phyloP scores from a whole-genome alignment of 2,113 vertebrate species.

The Pelodiscus sinensis region DNA sequence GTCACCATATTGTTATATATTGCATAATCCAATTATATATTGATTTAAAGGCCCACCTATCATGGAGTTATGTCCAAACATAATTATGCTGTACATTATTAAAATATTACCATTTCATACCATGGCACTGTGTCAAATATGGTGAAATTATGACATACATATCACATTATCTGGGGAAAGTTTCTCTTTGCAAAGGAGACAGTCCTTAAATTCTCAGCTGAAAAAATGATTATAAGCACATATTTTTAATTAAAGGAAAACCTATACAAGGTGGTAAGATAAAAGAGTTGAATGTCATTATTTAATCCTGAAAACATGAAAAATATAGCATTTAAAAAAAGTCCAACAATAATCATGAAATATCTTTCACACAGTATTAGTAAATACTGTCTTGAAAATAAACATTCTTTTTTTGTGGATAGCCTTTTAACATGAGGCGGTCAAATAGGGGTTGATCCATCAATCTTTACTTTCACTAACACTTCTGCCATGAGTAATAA shows the following conservation, averaged over 20 bases:
- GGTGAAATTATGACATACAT: neutral
- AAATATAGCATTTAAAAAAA: neutral
- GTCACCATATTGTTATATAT: neutral
- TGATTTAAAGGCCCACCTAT: neutral
- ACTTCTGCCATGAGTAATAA: neutral
- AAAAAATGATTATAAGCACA: neutral
- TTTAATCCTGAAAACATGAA: neutral
- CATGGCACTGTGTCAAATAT: neutral
- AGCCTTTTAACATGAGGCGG: neutral
- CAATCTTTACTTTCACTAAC: neutral
- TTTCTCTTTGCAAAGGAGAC: neutral
- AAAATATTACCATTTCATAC: neutral
- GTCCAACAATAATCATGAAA: neutral
- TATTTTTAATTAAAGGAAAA: neutral
- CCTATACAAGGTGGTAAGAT: neutral
- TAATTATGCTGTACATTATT: accelerated
- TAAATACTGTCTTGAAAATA: neutral
- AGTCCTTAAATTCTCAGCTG: neutral
- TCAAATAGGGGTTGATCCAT: neutral
- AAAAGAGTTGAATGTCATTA: neutral
- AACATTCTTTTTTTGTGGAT: neutral
- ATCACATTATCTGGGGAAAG: neutral
- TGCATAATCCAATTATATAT: neutral
- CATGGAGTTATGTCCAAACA: neutral
- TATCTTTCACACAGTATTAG: accelerated